Base-by-base conservation (phyloP, 2,888 invertebrate genomes). In the Lasioglossum villosulum region DNA sequence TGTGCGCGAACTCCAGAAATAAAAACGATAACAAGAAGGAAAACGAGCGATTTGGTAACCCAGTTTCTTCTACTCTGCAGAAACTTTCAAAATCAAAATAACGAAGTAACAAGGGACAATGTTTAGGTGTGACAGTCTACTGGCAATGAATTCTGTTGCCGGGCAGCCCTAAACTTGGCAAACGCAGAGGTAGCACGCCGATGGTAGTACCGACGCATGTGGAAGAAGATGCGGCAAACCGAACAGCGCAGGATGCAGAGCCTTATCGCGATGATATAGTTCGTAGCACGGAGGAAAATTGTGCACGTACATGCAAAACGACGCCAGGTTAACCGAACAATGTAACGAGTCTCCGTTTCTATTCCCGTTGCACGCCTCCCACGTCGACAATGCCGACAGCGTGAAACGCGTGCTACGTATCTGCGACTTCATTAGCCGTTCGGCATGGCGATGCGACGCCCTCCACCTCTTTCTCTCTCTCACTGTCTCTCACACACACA, bases 281-380 rank as follows among this genome's bases (percentile, higher is more conserved):
- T 86, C 52, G 59, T 59, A 37, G 63, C 16, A 23, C 16, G 39
- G 23, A 70, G 80, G 87, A 86, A 89, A 90, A 88, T 89, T 88
- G 86, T 89, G 82, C 83, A 75, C 72, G 78, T 83, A 74, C 86
- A 80, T 71, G 78, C 83, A 79, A 83, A 88, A 89, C 79, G 84
- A 78, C 83, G 73, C 80, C 82, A 80, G 89, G 88, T 86, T 89
- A 89, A 89, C 81, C 76, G 88, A 88, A 90, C 89, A 87, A 89
- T 87, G 83, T 87, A 87, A 86, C 87, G 87, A 75, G 80, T 77
- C 83, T 80, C 80, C 71, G 77, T 52, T 80, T 80, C 82, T 79
- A 74, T 70, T 72, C 78, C 72, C 75, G 75, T 70, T 56, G 78
- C 52, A 75, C 84, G 76, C 71, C 39, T 70, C 70, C 68, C 70